These are phyloP conservation scores for Platalea minor DNA, from an alignment of 2,797 vertebrate genomes.

Conservation along the genomic window DNA sequence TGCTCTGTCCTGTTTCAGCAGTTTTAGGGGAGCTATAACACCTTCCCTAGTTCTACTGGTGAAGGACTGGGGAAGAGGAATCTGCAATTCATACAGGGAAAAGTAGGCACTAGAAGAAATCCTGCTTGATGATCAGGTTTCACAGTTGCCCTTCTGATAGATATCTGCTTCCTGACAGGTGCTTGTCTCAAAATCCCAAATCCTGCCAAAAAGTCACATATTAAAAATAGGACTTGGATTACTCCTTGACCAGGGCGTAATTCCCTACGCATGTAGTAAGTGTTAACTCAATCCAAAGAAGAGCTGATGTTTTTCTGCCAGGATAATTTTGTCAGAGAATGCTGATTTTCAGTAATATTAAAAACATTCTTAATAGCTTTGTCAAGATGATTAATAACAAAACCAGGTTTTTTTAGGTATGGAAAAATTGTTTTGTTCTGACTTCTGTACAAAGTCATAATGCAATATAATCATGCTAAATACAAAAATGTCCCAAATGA, in stretches of 20 bases:
- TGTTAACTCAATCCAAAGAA: background rate
- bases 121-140: background rate
- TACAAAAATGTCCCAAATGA: background rate
- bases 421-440: background rate
- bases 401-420: background rate
- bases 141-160: background rate
- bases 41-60: background rate
- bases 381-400: constrained; percentile 50
- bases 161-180: background rate
- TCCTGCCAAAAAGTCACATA: background rate
- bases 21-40: background rate
- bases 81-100: background rate
- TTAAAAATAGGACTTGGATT: background rate
- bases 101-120: background rate
- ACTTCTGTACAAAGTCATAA: background rate
- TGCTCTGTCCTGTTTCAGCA: background rate
- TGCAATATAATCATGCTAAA: background rate
- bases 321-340: background rate
- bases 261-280: background rate
- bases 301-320: background rate
- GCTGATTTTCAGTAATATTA: background rate
- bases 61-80: background rate
- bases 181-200: background rate
- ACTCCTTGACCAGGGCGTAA: background rate
- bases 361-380: constrained; percentile 30